These are phyloP conservation scores for Coecobrya sp. DNA, from an alignment of 2,888 invertebrate genomes.

Conservation along the genomic window DNA sequence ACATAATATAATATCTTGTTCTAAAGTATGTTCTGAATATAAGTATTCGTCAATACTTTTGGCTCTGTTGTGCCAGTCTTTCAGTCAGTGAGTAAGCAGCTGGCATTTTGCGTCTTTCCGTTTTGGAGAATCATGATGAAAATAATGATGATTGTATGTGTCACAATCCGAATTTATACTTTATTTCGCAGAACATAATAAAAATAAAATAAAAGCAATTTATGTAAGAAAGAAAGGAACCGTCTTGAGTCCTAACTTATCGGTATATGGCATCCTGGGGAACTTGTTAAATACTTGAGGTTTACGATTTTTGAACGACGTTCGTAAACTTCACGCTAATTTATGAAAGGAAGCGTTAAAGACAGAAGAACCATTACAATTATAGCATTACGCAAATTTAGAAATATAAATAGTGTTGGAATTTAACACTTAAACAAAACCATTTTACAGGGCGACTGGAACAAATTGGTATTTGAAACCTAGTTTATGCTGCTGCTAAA, in stretches of 20 bases:
- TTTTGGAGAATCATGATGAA: background rate
- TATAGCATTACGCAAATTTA: background rate
- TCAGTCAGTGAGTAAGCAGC: background rate
- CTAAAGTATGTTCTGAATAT: background rate
- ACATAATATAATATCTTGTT: background rate
- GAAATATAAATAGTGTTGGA: background rate
- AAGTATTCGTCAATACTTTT: constrained; percentile 5
- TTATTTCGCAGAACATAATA: background rate
- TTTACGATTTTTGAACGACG: background rate
- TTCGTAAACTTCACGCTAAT: background rate
- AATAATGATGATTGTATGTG: constrained; percentile 34
- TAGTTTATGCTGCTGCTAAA: no score
- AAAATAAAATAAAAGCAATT: background rate
- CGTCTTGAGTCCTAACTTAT: background rate
- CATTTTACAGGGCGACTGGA: no score
- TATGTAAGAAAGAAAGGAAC: background rate
- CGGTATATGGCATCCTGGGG: background rate
- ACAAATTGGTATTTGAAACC: no score
- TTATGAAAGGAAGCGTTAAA: background rate
- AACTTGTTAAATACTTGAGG: background rate
- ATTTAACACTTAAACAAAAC: no score
- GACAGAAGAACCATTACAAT: background rate
- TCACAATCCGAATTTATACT: background rate
- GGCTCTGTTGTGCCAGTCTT: background rate
- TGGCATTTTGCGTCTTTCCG: constrained; percentile 26